phyloP scores from a whole-genome alignment of 2,888 invertebrate genomes.

The Parasteatoda lunata region DNA sequence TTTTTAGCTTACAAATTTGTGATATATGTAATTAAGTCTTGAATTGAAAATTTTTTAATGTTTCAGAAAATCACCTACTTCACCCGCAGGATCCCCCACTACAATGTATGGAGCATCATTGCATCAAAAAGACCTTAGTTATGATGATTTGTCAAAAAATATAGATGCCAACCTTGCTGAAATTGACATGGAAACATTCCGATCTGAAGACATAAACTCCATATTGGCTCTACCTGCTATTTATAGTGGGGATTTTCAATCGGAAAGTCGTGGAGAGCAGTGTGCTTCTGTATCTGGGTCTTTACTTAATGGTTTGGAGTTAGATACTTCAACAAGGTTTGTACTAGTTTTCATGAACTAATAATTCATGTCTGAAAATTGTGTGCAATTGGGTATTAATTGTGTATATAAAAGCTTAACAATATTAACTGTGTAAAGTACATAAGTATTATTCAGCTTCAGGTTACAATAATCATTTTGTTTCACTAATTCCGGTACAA shows the following conservation, averaged over 20 bases:
- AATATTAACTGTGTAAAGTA: too few species aligned
- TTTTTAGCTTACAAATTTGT: too few species aligned
- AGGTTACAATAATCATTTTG: too few species aligned
- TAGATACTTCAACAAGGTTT: constrained; percentile 63
- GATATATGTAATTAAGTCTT: too few species aligned
- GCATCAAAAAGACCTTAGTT: constrained; percentile 67
- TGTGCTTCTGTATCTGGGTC: constrained; percentile 88
- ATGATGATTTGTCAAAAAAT: constrained; percentile 76
- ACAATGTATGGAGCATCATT: constrained; percentile 38
- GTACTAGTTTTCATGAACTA: not conserved
- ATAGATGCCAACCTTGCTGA: constrained; percentile 94
- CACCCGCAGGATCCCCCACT: constrained; percentile 55
- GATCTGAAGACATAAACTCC: constrained; percentile 85
- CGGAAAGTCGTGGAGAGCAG: constrained; percentile 82
- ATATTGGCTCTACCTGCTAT: constrained; percentile 77
- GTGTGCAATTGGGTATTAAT: too few species aligned
- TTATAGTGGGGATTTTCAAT: constrained; percentile 71
- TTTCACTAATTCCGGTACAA: too few species aligned
- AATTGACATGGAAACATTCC: constrained; percentile 95
- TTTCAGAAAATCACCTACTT: constrained; percentile 46
- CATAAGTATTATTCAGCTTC: too few species aligned
- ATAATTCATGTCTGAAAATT: too few species aligned
- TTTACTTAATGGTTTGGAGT: constrained; percentile 79
- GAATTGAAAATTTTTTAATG: too few species aligned
- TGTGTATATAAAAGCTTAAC: too few species aligned